Percentiles rank a stretch among this genome's conserved stretches.
These are phyloP conservation scores for Drosophila fungiperda DNA, from an alignment of 2,888 invertebrate species.

Conservation along the genomic window DNA sequence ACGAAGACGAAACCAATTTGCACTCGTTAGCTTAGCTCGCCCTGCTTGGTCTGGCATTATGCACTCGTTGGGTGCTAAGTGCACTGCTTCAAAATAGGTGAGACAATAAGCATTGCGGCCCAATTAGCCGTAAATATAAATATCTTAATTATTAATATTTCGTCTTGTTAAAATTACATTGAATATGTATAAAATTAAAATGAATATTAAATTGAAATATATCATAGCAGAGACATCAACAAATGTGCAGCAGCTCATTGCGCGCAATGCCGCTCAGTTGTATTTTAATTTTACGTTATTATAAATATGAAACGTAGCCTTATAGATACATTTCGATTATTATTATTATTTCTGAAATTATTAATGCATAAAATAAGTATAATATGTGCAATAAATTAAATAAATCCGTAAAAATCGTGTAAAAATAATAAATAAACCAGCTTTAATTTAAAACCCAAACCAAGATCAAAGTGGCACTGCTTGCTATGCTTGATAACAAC, in stretches of 20 bases:
- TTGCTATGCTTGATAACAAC: not conserved
- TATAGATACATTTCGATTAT: not conserved
- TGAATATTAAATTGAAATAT: not conserved
- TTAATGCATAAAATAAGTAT: not conserved
- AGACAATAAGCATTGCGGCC: not conserved
- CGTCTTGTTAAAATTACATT: not conserved
- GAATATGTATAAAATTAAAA: not conserved
- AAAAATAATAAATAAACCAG: not conserved
- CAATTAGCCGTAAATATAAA: not conserved
- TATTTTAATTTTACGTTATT: too few relatives aligned
- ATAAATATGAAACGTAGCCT: not conserved
- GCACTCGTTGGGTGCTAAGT: not conserved
- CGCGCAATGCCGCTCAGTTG: not conserved
- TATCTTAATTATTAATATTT: not conserved
- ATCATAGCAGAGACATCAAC: not conserved
- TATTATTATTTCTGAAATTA: not conserved
- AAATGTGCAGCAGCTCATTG: not conserved
- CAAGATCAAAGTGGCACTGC: not conserved
- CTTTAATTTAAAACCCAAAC: not conserved
- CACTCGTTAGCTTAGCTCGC: slow-evolving; percentile 15
- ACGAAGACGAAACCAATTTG: not conserved
- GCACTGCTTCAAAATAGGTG: not conserved
- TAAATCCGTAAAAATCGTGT: not conserved
- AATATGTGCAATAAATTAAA: not conserved
- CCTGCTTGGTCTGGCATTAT: slow-evolving; percentile 18